A percentile compares a stretch with the other conserved stretches of the same genome.
phyloP scores from a whole-genome alignment of 2,113 vertebrate genomes.

The Lynx canadensis region DNA sequence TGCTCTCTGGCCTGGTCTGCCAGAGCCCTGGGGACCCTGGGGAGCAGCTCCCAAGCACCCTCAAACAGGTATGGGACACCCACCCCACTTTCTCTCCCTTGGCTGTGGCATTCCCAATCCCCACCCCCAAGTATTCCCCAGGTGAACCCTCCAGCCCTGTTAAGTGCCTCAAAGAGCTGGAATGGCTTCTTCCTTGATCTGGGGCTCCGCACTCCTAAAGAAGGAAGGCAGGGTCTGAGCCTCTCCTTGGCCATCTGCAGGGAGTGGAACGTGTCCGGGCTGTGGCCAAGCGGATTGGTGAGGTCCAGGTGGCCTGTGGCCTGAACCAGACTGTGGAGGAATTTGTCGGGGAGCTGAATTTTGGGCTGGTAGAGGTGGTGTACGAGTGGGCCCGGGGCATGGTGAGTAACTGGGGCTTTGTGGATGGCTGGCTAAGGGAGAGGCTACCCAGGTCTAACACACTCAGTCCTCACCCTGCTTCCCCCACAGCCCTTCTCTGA shows the following conservation, averaged over 20 bases:
- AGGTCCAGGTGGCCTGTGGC: constrained; percentile 91
- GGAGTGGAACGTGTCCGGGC: constrained; percentile 89
- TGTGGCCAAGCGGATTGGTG: constrained; percentile 90
- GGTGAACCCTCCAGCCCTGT: not conserved
- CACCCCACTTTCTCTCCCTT: not conserved
- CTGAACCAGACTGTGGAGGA: constrained; percentile 92
- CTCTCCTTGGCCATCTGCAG: constrained; percentile 73
- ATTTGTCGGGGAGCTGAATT: constrained; percentile 94
- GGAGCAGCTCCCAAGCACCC: constrained; percentile 89
- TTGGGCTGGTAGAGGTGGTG: constrained; percentile 95
- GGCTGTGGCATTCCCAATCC: not conserved
- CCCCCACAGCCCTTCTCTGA: constrained; percentile 91
- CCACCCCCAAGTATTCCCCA: not conserved
- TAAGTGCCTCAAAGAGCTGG: not conserved
- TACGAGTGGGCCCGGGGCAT: constrained; percentile 96
- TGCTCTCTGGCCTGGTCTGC: constrained; percentile 93
- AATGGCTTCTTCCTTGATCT: not conserved
- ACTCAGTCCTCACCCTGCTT: not conserved
- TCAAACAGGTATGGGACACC: constrained; percentile 87
- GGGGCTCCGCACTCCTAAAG: not conserved
- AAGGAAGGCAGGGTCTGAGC: not conserved
- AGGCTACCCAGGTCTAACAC: not conserved
- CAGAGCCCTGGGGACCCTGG: constrained; percentile 91
- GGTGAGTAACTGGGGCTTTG: constrained; percentile 85
- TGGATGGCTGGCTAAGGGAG: not conserved